Base-by-base conservation (phyloP, 2,888 invertebrate species). In the Drosophila atroscutellata region DNA sequence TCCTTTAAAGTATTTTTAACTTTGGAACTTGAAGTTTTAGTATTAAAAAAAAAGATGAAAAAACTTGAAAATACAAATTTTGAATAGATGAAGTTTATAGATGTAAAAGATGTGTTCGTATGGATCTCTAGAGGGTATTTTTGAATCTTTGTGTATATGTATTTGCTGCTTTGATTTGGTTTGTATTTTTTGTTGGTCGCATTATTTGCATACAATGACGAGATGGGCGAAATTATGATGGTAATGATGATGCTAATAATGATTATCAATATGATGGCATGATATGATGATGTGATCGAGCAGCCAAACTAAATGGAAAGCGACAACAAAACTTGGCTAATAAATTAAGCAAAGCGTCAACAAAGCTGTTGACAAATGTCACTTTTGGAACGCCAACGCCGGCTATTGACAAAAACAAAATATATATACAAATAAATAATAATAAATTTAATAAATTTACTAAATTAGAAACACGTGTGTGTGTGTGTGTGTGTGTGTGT, bases 351-450 rank as follows among this genome's bases (percentile, higher is more conserved):
- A 68, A 71, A 81, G 78, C 78, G 81, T 74, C 67, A 77, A 82
- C 77, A 82, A 84, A 80, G 69, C 82, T 76, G 59, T 72, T 88
- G 83, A 88, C 86, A 86, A 88, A 83, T 87, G 74, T 66, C 74
- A 71, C 69, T 54, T 71, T 77, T 45, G 57, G 62, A 64, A 77
- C 74, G 59, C 72, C 72, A 68, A 80, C 81, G 71, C 83, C 54
- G 61, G 54, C 7, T 51, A 63, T 61, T 42, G 30, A 52, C 42
- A 55, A 51, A 64, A 70, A 42, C 42, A 28, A 36, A 28, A 42
- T 32, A 28, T 50, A 34, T 50, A 52, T 59, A 30, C 13, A 56
- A 24, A 56, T 20, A 49, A 47, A 34, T 42, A 52, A 55, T 69
- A 55, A 60, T 42, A 63, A 62, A 74, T 56, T 54, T 52, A 69